phyloP scores from a whole-genome alignment of 2,113 vertebrate species.

The Malurus melanocephalus region DNA sequence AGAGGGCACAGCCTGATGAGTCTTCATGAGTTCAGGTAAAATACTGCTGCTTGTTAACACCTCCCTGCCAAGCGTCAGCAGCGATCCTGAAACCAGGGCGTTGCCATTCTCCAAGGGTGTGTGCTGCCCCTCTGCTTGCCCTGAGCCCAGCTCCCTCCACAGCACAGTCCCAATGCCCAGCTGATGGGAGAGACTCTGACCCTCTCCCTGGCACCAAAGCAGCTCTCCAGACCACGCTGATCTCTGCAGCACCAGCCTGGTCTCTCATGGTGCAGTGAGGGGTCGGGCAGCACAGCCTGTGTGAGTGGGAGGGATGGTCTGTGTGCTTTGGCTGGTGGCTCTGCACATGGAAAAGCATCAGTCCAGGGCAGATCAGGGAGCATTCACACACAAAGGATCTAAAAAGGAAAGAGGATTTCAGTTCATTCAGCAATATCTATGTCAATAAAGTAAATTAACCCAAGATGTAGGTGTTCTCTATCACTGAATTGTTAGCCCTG shows the following conservation, averaged over 20 bases:
- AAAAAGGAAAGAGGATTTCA: not conserved
- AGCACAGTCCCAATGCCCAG: rapidly evolving
- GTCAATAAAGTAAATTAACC: not conserved
- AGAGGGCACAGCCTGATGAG: not conserved
- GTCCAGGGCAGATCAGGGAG: not conserved
- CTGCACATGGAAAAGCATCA: not conserved
- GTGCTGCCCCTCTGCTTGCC: not conserved
- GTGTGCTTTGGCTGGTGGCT: not conserved
- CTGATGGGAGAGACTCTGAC: not conserved
- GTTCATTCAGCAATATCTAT: too few species aligned
- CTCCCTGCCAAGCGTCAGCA: not conserved
- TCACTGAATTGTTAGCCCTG: not conserved
- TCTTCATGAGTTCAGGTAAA: not conserved
- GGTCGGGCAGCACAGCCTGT: not conserved
- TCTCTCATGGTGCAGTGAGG: rapidly evolving
- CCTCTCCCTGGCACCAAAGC: not conserved
- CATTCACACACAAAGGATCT: not conserved
- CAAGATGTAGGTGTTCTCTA: not conserved
- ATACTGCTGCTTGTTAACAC: not conserved
- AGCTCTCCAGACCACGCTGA: not conserved
- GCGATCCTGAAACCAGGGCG: not conserved
- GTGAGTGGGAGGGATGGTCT: not conserved
- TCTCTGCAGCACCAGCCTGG: not conserved
- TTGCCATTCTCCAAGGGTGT: not conserved
- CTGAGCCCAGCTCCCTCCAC: rapidly evolving